Base-by-base conservation (phyloP, 2,888 invertebrate species). In the Eretmocerus hayati region DNA sequence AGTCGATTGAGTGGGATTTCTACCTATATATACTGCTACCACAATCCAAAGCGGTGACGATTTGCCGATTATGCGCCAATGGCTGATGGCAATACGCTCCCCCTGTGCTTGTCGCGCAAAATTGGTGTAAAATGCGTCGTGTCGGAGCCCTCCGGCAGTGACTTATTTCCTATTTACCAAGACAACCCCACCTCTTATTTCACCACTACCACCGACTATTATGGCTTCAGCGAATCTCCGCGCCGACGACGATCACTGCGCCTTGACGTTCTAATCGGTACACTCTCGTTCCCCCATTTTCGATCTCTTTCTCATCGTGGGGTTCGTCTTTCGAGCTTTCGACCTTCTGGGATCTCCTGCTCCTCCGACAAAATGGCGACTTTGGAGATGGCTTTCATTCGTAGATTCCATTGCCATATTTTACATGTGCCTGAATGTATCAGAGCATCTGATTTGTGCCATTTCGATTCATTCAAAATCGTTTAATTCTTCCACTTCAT, bases 41-140 rank as follows among this genome's bases (percentile, higher is more conserved):
- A n/a, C n/a, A n/a, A n/a, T n/a, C n/a, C n/a, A n/a, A n/a, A n/a
- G 26, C 26, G 26, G 26, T 26, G 11, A 11, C 26, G 70, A 68
- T 68, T 69, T 66, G 66, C 65, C 67, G 67, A 71, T 69, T 65
- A 67, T 62, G 62, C 65, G 58, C 69, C 69, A 69, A 70, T 70
- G 30, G 51, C 65, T 64, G 36, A 19, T 9, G 13, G 30, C 8
- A 30, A 30, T 30, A 5, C n/a, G 33, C 33, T 33, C 15, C 11
- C 21, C 23, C 23, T 20, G 23, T 31, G 36, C 13, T 22, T 32
- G 30, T 33, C 15, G n/a, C n/a, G 61, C 64, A 60, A 68, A 70
- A 70, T 71, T 71, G 68, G 63, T 64, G 66, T 63, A 61, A 67
- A 69, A 71, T 67, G 61, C 64, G 64, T 55, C 26, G 8, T 60